Conservation (phyloP, 2,113 vertebrate species). For the Rhea pennata region DNA sequence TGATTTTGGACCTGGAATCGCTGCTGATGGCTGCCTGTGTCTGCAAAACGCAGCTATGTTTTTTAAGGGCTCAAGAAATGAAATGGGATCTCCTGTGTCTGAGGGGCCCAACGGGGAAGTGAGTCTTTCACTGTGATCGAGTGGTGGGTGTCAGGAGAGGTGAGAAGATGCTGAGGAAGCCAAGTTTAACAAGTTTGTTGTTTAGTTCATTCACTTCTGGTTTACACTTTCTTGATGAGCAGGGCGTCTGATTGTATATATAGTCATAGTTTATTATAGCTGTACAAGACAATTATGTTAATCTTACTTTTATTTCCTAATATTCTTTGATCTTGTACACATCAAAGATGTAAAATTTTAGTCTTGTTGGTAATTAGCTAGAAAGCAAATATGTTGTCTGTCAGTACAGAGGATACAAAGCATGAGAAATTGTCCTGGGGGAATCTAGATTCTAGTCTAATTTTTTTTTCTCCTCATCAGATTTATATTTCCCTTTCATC, state of each 20-base stretch:
- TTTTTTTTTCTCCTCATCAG: slow-evolving; percentile 58
- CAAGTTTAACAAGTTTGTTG: background rate
- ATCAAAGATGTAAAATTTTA: slow-evolving; percentile 70
- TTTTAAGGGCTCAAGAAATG: background rate
- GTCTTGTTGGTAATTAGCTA: slow-evolving; percentile 66
- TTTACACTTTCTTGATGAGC: slow-evolving; percentile 28
- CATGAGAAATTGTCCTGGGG: slow-evolving; percentile 60
- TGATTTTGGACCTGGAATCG: background rate
- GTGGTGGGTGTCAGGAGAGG: background rate
- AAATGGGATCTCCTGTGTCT: background rate
- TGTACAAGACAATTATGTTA: slow-evolving; percentile 67
- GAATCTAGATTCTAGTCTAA: slow-evolving; percentile 55
- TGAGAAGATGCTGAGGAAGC: slow-evolving; percentile 14
- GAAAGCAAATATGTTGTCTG: slow-evolving; percentile 64
- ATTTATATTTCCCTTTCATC: slow-evolving; percentile 65
- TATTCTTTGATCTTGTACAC: slow-evolving; percentile 65
- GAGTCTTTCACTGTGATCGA: background rate
- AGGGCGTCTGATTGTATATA: background rate
- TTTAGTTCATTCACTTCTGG: background rate
- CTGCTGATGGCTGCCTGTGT: background rate
- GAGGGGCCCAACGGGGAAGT: background rate
- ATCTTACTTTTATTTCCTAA: slow-evolving; percentile 68
- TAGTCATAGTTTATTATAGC: slow-evolving; percentile 55
- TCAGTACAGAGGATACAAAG: slow-evolving; percentile 58
- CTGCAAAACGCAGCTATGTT: background rate